Evolutionary conservation across 2,888 invertebrate genomes (phyloP), one percentile per base, ranked within the genome.

Genomic region (Mesorhabditis belari): DNA sequence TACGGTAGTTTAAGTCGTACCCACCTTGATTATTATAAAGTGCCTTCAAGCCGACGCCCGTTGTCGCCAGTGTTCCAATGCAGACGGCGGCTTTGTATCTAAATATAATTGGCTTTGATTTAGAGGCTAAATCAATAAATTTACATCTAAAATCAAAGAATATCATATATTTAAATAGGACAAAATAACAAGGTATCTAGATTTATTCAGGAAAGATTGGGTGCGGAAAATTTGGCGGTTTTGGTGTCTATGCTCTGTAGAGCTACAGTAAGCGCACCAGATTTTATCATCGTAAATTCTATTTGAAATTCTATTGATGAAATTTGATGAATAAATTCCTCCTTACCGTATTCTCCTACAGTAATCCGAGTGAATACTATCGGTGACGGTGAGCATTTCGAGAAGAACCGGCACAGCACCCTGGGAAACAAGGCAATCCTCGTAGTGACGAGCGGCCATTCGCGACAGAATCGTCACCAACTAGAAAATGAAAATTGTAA

Each of bases 31-130:
- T 62, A 21, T 71, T 66, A 60, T 76, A 69, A 17, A 78, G 58
- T 3, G 75, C 71, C 55, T 75, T 73, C 17, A 78, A 62, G 19
- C 78, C 78, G 17, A 70, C 58, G n/a, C 73, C 71, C 27, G 63
- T 70, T 6, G 73, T 65, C 1, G 78, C 74, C 3, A 78, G 57
- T 5, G 71, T 76, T 26, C 74, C 76, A 50, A 78, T 69, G 54
- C 77, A 77, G 19, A 77, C 76, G 5, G 77, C 77, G 3, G 78
- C 75, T 60, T 76, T 70, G 54, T 70, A 73, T 19, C 63, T 51
- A 5, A 51, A 26, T 6, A 5, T n/a, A n/a, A n/a, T n/a, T n/a
- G n/a, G n/a, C n/a, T n/a, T n/a, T n/a, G n/a, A n/a, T n/a, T n/a
- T n/a, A n/a, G n/a, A n/a, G n/a, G n/a, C n/a, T n/a, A n/a, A n/a